Conservation (phyloP, 2,113 vertebrate species). For the Gasterosteus aculeatus region DNA sequence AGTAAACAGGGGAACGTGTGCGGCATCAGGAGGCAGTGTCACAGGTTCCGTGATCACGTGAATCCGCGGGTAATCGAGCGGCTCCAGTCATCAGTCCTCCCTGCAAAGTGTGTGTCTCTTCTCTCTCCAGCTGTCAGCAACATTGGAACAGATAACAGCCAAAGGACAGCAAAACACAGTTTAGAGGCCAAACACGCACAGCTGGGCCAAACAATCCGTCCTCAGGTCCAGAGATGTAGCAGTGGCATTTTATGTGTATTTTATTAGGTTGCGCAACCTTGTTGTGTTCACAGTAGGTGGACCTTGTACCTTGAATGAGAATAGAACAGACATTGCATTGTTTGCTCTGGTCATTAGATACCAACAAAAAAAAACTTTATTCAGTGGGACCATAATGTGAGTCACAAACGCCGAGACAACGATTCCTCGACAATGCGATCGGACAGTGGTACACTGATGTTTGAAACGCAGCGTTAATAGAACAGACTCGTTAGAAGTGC, state of each 20-base stretch:
- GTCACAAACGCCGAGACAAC: neutral
- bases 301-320: neutral
- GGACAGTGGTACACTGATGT: neutral
- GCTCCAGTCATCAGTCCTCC: neutral
- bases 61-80: too few species aligned
- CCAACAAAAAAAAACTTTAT: neutral
- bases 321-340: neutral
- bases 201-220: neutral
- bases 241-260: neutral
- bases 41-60: too few species aligned
- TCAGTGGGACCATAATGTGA: neutral
- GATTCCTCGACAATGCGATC: neutral
- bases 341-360: neutral
- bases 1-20: too few species aligned
- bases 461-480: neutral
- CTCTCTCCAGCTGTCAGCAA: neutral
- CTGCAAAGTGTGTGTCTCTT: neutral
- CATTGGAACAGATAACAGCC: neutral
- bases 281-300: neutral
- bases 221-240: neutral
- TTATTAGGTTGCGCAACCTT: neutral
- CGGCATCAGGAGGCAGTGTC: too few species aligned
- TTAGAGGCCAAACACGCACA: too few species aligned
- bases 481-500: constrained; percentile 64
- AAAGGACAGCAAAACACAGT: neutral